Base-by-base conservation (phyloP, 2,113 vertebrate species). In the Diphyllodes magnificus region DNA sequence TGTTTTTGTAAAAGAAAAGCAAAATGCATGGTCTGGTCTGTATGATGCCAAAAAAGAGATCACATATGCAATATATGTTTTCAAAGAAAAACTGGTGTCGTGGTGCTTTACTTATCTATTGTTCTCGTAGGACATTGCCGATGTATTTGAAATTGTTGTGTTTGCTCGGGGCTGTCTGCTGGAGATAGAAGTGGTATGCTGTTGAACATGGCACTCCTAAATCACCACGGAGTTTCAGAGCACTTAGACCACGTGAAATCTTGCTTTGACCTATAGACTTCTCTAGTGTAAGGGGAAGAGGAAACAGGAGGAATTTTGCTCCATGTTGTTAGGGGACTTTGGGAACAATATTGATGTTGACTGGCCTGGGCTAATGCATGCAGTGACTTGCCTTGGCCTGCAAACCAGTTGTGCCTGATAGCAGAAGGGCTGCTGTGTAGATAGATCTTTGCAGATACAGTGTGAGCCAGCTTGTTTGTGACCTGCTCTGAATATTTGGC, bases 11-110 rank as follows among this genome's bases (percentile, higher is more conserved):
- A 82, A 91, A 72, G 64, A 92, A 73, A 77, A 90, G 35, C 42
- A 23, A 84, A 75, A 63, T 77, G 44, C 40, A 45, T 84, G 59
- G n/a, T 92, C 37, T 84, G 51, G 56, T 95, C 63, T 92, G 76
- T 86, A 49, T 92, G 47, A 66, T 96, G 78, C 93, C 73, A 92
- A 96, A 97, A 86, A 88, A 77, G 75, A 63, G 54, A 50, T 60
- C 78, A 57, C 49, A 16, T 75, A 92, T 86, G 76, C 81, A 95
- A 94, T 94, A 92, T 57, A 95, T 56, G 20, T 91, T 54, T 95
- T 93, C 64, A 92, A 91, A 85, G 69, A 42, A 89, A 90, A 87
- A 49, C 21, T 54, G 24, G 28, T 94, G 88, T 95, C 19, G 76
- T 1, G 2, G 20, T 85, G 59, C 75, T 94, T 94, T 72, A 66